Base-by-base conservation (phyloP, 1,140 invertebrate species). In the Dendroctonus valens region DNA sequence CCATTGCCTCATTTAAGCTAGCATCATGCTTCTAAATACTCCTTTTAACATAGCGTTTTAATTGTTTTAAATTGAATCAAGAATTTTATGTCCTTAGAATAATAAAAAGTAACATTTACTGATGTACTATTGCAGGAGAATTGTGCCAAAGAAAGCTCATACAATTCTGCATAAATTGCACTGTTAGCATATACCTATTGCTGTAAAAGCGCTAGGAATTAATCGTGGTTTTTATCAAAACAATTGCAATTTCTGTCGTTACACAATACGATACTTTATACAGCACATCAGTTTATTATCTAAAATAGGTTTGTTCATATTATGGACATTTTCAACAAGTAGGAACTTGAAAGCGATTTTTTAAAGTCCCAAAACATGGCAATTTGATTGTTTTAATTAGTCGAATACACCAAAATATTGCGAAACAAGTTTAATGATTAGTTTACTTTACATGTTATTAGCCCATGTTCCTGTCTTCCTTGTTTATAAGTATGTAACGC, bases 401-500 rank as follows among this genome's bases (percentile, higher is more conserved):
- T n/a, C 26, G 8, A 14, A 52, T 39, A 8, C 0, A 60, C 46
- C 26, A 40, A 62, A 55, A 55, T 48, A 57, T 48, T 49, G 14
- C 15, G 15, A 44, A 53, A 53, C 50, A 39, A 44, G 60, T 53
- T 53, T 44, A 42, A 41, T 14, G 7, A 54, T 63, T 54, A 46
- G 41, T 46, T 54, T 63, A 54, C 41, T 54, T 48, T 65, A 40
- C 38, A 40, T 50, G 42, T 41, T 65, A 65, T 57, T 55, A 50
- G 42, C 52, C 52, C 15, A 54, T 54, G 51, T 41, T 42, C 48
- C 52, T 41, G 51, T 53, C 52, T 65, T 65, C 62, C 62, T 57
- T 65, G 53, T 65, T 65, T 65, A 7, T 51, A 42, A 52, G 26
- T 65, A 59, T 65, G 55, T 52, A 52, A 58, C 15, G 48, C 15